Evolutionary conservation across 2,888 invertebrate genomes (phyloP).

Genomic region (Campoplex nolae): DNA sequence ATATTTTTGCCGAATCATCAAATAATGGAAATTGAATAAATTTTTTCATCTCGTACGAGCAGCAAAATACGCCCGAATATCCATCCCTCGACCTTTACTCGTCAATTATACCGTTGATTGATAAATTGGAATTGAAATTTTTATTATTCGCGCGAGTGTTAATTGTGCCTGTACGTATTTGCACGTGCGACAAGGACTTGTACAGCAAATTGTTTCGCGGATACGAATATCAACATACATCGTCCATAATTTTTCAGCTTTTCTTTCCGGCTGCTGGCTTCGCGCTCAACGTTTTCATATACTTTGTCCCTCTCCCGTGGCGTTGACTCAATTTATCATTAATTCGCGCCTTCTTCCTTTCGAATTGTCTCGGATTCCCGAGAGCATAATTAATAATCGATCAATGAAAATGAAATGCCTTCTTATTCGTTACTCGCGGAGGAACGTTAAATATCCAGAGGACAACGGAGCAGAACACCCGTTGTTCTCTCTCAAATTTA

Average conservation of each 20-base stretch:
- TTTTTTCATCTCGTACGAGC: background rate
- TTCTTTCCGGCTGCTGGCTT: background rate
- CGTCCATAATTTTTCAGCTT: slow-evolving; percentile 13
- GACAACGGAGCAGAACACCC: too few relatives aligned
- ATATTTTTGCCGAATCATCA: background rate
- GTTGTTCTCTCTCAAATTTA: too few relatives aligned
- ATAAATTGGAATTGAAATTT: background rate
- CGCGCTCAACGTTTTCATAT: background rate
- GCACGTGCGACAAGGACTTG: slow-evolving; percentile 16
- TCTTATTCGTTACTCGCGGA: background rate
- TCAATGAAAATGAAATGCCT: background rate
- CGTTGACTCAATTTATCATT: too few relatives aligned
- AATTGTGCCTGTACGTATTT: background rate
- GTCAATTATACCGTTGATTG: background rate
- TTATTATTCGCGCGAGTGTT: background rate
- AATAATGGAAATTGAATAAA: background rate
- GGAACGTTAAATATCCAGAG: too few relatives aligned
- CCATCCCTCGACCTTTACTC: background rate
- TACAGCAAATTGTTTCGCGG: slow-evolving; percentile 4
- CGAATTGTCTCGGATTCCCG: background rate
- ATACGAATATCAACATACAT: background rate
- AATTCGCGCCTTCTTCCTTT: too few relatives aligned
- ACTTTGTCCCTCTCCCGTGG: too few relatives aligned
- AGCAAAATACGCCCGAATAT: background rate
- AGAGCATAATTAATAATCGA: background rate